Conservation (phyloP, 2,888 invertebrate genomes). For the Elmis aenea region DNA sequence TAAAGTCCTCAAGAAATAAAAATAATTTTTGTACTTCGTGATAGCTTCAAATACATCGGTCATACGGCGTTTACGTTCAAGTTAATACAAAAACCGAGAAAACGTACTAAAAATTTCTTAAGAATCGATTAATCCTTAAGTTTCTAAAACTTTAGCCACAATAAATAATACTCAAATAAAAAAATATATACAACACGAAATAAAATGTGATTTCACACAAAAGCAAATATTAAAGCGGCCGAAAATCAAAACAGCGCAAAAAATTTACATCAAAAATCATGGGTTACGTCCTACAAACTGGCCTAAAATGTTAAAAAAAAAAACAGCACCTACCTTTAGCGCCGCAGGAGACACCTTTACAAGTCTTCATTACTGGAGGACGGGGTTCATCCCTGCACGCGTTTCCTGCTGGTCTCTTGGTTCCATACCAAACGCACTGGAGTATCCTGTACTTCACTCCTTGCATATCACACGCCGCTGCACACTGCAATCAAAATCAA, state of each 20-base stretch:
- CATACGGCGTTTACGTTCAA: too few species aligned
- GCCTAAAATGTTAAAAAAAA: not conserved
- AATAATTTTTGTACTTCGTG: too few species aligned
- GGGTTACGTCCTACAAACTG: not conserved
- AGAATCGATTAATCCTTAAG: too few species aligned
- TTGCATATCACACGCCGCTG: conserved; percentile 73
- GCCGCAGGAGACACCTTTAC: conserved; percentile 66
- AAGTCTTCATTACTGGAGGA: conserved; percentile 73
- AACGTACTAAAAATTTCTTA: too few species aligned
- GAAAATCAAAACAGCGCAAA: conserved; percentile 1
- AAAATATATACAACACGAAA: too few species aligned
- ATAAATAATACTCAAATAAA: too few species aligned
- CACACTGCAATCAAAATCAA: conserved; percentile 62
- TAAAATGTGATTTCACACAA: too few species aligned
- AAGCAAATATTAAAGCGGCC: too few species aligned
- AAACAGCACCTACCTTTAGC: conserved; percentile 49
- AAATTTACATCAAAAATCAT: not conserved
- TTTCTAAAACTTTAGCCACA: too few species aligned
- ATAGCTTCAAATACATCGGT: too few species aligned
- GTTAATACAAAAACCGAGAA: too few species aligned
- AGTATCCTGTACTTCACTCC: conserved; percentile 86
- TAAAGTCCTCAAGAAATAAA: too few species aligned
- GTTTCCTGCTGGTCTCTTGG: conserved; percentile 76
- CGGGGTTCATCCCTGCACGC: conserved; percentile 74
- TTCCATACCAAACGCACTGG: conserved; percentile 90